phyloP scores from a whole-genome alignment of 2,113 vertebrate species.

The Odobenus rosmarus region DNA sequence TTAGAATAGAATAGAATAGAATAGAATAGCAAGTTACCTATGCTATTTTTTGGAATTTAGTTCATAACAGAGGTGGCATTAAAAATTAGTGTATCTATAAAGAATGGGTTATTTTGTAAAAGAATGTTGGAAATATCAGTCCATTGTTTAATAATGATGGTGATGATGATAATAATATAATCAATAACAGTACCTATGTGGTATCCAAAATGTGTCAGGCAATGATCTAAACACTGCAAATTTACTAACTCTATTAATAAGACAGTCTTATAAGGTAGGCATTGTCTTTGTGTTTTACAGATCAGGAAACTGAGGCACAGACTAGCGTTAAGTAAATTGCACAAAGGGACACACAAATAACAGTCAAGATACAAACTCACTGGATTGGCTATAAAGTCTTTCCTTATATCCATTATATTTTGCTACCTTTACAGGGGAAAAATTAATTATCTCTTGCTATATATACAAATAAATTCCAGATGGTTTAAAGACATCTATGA shows the following conservation, averaged over 20 bases:
- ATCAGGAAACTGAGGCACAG: background rate
- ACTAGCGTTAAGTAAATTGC: background rate
- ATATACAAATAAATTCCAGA: background rate
- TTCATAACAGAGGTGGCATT: background rate
- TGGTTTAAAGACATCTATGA: fast-evolving
- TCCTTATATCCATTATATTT: background rate
- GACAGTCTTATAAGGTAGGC: background rate
- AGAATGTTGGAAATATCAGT: background rate
- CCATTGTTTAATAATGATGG: background rate
- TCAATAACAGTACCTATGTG: background rate
- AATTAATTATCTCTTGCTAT: background rate
- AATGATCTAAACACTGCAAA: background rate
- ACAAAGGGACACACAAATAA: background rate
- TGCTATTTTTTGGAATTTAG: background rate
- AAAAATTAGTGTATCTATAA: background rate
- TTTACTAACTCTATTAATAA: background rate
- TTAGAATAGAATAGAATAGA: too few species aligned
- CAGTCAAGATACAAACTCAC: background rate
- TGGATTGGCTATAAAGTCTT: background rate
- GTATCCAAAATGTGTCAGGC: background rate
- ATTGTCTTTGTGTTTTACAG: background rate
- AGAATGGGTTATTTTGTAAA: background rate
- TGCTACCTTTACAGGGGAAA: background rate
- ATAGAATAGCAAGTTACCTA: background rate
- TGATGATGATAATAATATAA: background rate